Evolutionary conservation across 2,797 vertebrate species (phyloP).

Genomic region (Telmatherina bonti): DNA sequence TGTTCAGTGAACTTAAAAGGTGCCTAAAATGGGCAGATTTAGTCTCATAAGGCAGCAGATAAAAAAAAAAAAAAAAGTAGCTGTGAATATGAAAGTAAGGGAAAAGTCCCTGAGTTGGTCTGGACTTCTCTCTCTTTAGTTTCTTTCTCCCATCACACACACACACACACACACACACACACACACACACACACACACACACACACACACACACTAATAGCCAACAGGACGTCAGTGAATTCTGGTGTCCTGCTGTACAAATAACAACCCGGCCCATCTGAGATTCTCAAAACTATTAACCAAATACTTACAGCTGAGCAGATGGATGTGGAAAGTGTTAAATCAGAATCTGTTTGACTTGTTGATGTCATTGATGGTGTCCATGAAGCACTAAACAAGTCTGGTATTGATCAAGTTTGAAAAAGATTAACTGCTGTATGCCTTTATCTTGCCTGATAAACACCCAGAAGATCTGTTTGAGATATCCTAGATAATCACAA

Average conservation of each 20-base stretch:
- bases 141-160: slow-evolving; percentile 15
- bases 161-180: slow-evolving; percentile 5
- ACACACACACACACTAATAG: slow-evolving; percentile 3
- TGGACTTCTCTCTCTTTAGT: slow-evolving; percentile 39
- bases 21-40: neutral
- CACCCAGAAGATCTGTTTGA: slow-evolving; percentile 18
- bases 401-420: neutral
- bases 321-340: slow-evolving; percentile 2
- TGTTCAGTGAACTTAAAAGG: neutral
- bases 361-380: neutral
- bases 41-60: slow-evolving; percentile 1
- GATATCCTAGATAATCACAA: slow-evolving; percentile 28
- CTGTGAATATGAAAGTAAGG: slow-evolving; percentile 20
- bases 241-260: slow-evolving; percentile 33
- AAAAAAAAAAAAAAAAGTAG: too few species aligned
- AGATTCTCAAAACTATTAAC: slow-evolving; percentile 40
- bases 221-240: slow-evolving; percentile 32
- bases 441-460: slow-evolving; percentile 8
- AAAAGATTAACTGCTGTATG: neutral
- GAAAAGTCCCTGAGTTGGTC: slow-evolving; percentile 60
- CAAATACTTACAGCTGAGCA: slow-evolving; percentile 28
- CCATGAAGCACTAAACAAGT: neutral
- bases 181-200: slow-evolving; percentile 4
- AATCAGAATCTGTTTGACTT: neutral
- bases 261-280: slow-evolving; percentile 44